Percentiles rank a stretch among this genome's conserved stretches.
These are phyloP conservation scores for Lochmaea capreae DNA, from an alignment of 2,888 invertebrate species.

Conservation along the genomic window DNA sequence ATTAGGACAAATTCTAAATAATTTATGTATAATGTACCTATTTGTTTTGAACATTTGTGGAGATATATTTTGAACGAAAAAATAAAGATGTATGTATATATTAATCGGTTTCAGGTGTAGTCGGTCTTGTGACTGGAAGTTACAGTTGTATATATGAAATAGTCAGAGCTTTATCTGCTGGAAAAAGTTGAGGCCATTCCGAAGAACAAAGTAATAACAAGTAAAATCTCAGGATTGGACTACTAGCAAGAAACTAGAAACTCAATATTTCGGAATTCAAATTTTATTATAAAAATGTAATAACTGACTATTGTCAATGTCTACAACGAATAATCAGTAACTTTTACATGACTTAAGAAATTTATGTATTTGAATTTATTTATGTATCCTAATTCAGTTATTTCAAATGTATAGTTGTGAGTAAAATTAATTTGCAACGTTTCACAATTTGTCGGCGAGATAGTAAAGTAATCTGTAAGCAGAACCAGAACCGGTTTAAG, in stretches of 20 bases:
- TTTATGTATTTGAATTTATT: not conserved
- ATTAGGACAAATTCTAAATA: too few species aligned
- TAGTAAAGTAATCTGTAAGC: too few species aligned
- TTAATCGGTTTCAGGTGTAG: conserved; percentile 47
- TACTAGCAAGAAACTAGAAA: not conserved
- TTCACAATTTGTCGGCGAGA: too few species aligned
- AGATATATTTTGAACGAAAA: not conserved
- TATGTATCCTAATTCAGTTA: too few species aligned
- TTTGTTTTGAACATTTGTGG: too few species aligned
- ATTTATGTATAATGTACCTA: too few species aligned
- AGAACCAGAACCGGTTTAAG: too few species aligned
- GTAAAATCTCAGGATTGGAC: not conserved
- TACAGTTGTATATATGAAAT: conserved; percentile 70
- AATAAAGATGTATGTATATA: not conserved
- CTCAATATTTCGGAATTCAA: not conserved
- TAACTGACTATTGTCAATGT: not conserved
- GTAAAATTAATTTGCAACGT: too few species aligned
- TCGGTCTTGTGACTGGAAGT: conserved; percentile 71
- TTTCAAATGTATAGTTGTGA: too few species aligned
- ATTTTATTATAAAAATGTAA: not conserved
- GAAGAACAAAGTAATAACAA: not conserved
- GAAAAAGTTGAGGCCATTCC: conserved; percentile 40
- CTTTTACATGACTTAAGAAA: not conserved
- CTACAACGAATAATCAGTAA: too few species aligned
- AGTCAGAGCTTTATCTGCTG: conserved; percentile 54